Base-by-base conservation (phyloP, 2,113 vertebrate genomes). In the Nibea coibor region DNA sequence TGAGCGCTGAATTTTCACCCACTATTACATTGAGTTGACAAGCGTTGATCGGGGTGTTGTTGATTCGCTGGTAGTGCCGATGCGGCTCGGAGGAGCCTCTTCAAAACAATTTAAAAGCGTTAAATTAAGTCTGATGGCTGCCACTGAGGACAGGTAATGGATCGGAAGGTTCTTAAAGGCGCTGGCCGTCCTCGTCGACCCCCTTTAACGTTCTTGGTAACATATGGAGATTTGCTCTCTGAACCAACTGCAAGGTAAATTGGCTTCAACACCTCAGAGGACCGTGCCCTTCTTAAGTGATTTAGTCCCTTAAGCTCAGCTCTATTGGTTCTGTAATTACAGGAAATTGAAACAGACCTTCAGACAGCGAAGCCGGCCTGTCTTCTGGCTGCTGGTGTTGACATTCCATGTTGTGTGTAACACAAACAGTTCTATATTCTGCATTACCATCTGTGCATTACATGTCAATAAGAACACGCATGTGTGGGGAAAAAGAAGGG, bases 161-260 rank as follows among this genome's bases (percentile, higher is more conserved):
- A 82, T 53, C 64, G 83, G 80, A 72, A 78, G 83, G 80, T 62
- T 75, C 85, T 76, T 73, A 79, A 45, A 81, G 82, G 43, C 50
- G 1, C 63, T 48, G 47, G n/a, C 59, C 4, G 20, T 57, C 70
- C 84, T 69, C 2, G 17, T 39, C 56, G 2, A 43, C 80, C 81
- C 74, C 67, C 58, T 56, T 67, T 68, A 51, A 75, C 61, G 2
- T 78, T 76, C 63, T n/a, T 26, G 1, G 80, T 66, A 87, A 86
- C 92, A 94, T 91, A 94, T 89, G 93, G 92, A 87, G 91, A 83
- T 91, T 92, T 92, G 89, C 85, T 75, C 79, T 78, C 66, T 87
- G 75, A 81, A 87, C 82, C 67, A 19, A 53, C 22, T 48, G 35
- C 43, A 48, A 69, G 58, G 71, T 64, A 91, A 86, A 92, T 84